These are phyloP conservation scores for Sciurus niger DNA, from an alignment of 2,113 vertebrate species.

Conservation along the genomic window DNA sequence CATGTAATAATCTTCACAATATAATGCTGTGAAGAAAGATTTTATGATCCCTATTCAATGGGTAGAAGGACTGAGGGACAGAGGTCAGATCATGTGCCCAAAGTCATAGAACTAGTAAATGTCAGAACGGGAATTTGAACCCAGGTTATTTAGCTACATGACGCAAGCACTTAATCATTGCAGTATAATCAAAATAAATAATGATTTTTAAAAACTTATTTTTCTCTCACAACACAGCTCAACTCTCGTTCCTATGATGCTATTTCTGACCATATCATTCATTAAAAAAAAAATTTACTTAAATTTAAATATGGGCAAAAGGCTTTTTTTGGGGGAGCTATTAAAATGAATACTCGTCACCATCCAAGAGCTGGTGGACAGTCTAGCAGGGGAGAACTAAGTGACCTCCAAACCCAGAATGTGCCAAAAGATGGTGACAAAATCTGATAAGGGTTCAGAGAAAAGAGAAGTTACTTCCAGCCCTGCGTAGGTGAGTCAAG, in stretches of 20 bases:
- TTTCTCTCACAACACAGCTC: neutral
- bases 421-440: neutral
- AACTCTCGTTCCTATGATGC: neutral
- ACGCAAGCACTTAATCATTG: neutral
- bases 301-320: neutral
- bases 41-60: neutral
- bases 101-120: neutral
- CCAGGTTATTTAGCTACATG: neutral
- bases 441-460: neutral
- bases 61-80: neutral
- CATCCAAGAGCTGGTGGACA: neutral
- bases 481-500: neutral
- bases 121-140: neutral
- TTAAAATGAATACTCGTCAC: neutral
- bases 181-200: neutral
- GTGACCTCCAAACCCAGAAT: neutral
- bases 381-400: neutral
- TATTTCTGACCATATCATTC: neutral
- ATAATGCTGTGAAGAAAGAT: neutral
- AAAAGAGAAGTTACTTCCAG: neutral
- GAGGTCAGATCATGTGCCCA: neutral
- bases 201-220: neutral
- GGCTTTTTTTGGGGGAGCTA: neutral
- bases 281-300: conserved; percentile 5
- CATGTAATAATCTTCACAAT: neutral